Evolutionary conservation across 2,113 vertebrate species (phyloP), one percentile per base, ranked within the genome.

Genomic region (Atrichornis clamosus): DNA sequence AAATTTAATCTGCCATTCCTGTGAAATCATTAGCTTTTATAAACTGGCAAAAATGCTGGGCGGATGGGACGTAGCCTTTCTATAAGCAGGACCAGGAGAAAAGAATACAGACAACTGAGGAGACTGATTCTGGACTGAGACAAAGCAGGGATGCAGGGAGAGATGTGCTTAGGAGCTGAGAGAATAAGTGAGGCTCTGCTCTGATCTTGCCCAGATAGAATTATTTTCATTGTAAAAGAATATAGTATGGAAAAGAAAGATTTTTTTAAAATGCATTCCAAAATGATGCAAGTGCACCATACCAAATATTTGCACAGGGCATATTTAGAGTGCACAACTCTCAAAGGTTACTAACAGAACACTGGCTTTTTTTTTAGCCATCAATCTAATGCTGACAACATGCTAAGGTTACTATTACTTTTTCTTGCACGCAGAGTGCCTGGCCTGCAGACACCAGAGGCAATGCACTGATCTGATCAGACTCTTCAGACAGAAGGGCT

Each of bases 131-230:
- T 32, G 55, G 46, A n/a, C n/a, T 47, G 32, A 63, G 35, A 52
- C 56, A 81, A 77, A 74, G 65, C 60, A 82, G 39, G 33, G 28
- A 37, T 77, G 41, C 7, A 85, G 23, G 33, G 33, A 87, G 33
- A 46, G 12, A 37, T 0, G 3, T n/a, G n/a, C n/a, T n/a, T n/a
- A n/a, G n/a, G n/a, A n/a, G 50, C 41, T 5, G 4, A 62, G 53
- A 50, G 23, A 65, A 27, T 27, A 72, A 42, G 9, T 2, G 28
- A 77, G 28, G 30, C 11, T 81, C 55, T 78, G 47, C 21, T 88
- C 30, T 26, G 46, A 49, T 67, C 69, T n/a, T 35, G 22, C 33
- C 33, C 56, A 84, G 42, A 49, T 13, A 50, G 7, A 49, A 59
- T 55, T 59, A 37, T 35, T 27, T 86, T 77, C n/a, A n/a, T n/a